These are phyloP conservation scores for Cottus gobio DNA, from an alignment of 2,113 vertebrate genomes.

Conservation along the genomic window DNA sequence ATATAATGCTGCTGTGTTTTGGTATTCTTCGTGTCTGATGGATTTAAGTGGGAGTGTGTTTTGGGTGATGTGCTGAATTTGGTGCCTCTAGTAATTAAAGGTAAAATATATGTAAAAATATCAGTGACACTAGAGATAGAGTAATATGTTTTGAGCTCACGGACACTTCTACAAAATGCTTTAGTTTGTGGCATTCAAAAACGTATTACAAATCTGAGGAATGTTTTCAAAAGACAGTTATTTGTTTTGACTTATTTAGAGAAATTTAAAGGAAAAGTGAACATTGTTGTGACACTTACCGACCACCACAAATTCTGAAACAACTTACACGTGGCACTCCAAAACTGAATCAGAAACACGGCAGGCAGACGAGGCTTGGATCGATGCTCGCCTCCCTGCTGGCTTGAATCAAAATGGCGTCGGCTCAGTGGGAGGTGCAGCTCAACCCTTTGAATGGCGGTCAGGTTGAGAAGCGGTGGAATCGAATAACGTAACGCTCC, in stretches of 20 bases:
- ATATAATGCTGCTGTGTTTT: slow-evolving; percentile 18
- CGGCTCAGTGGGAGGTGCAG: background rate
- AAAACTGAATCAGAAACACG: background rate
- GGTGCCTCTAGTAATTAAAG: slow-evolving; percentile 11
- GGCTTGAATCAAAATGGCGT: slow-evolving; percentile 38
- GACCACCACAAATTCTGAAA: background rate
- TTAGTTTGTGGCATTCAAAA: background rate
- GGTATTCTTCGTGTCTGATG: background rate
- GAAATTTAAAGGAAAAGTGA: background rate
- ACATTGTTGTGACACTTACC: background rate
- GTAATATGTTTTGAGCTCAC: background rate
- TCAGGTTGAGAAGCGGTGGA: background rate
- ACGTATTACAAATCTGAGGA: background rate
- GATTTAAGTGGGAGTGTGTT: slow-evolving; percentile 5
- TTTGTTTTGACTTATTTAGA: background rate
- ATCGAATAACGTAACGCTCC: background rate
- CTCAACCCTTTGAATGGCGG: background rate
- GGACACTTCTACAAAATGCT: background rate
- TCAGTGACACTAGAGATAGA: background rate
- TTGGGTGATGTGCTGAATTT: background rate
- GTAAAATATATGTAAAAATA: slow-evolving; percentile 9
- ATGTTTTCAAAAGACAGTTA: background rate
- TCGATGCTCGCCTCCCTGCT: slow-evolving; percentile 17
- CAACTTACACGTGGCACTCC: background rate
- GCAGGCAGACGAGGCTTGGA: background rate